A percentile compares a stretch with the other conserved stretches of the same genome.
phyloP scores from a whole-genome alignment of 2,888 invertebrate species.

The Coenonympha glycerion region DNA sequence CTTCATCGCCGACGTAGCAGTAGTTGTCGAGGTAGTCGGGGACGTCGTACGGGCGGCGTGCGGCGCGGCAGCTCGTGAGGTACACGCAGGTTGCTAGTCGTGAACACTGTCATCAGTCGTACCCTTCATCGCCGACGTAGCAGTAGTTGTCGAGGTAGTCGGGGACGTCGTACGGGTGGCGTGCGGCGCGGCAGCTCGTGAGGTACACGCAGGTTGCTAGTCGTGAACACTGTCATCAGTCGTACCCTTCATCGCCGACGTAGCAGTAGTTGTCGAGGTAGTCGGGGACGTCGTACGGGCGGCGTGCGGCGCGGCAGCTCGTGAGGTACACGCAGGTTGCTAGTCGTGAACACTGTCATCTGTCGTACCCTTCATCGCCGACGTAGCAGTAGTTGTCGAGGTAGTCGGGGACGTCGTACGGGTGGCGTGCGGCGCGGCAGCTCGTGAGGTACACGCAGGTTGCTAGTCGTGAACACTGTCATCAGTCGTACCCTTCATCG shows the following conservation, averaged over 20 bases:
- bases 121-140: neutral
- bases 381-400: neutral
- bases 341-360: too few relatives aligned
- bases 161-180: too few relatives aligned
- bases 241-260: neutral
- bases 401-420: too few relatives aligned
- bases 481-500: neutral
- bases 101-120: too few relatives aligned
- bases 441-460: conserved; percentile 1
- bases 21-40: neutral
- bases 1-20: neutral
- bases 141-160: neutral
- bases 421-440: neutral
- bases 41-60: neutral
- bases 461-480: too few relatives aligned
- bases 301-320: neutral
- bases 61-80: neutral
- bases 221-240: too few relatives aligned
- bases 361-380: neutral
- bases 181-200: neutral
- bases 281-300: neutral
- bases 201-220: neutral
- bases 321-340: neutral
- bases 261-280: neutral
- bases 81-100: neutral